These are phyloP conservation scores for Ochotona princeps DNA, from an alignment of 2,113 vertebrate genomes.

Conservation along the genomic window DNA sequence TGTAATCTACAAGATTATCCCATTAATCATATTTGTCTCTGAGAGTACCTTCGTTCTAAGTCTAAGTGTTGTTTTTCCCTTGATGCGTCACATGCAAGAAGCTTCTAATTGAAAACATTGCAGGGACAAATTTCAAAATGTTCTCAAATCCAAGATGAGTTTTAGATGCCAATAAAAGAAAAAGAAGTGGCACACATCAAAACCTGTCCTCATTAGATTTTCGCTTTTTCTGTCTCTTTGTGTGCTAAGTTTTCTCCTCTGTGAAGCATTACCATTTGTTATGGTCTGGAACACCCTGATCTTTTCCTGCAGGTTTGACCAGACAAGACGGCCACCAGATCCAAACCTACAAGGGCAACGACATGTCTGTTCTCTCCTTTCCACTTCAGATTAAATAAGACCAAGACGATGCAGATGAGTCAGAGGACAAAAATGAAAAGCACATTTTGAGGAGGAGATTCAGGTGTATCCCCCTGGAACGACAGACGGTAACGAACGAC, in stretches of 20 bases:
- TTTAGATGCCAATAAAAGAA: constrained; percentile 38
- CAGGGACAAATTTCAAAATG: constrained; percentile 75
- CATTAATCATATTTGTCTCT: constrained; percentile 83
- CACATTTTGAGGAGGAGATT: constrained; percentile 57
- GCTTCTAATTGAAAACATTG: constrained; percentile 78
- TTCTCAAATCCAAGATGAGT: constrained; percentile 51
- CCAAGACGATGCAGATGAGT: constrained; percentile 32
- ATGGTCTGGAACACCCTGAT: not conserved
- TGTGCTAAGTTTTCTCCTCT: not conserved
- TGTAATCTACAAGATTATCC: constrained; percentile 82
- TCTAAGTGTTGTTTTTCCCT: constrained; percentile 80
- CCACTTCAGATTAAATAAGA: not conserved
- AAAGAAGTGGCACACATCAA: not conserved
- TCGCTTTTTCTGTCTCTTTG: not conserved
- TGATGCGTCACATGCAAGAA: constrained; percentile 55
- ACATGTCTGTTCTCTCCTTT: constrained; percentile 11
- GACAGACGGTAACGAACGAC: constrained; percentile 56
- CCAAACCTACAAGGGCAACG: not conserved
- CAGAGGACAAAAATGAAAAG: constrained; percentile 48
- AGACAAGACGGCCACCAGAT: not conserved
- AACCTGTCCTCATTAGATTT: not conserved
- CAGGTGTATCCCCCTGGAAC: not conserved
- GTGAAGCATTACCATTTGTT: not conserved
- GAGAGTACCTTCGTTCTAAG: constrained; percentile 78
- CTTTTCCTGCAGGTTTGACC: not conserved